Conservation (phyloP, 1,140 invertebrate species). For the Caenorhabditis inopinata region DNA sequence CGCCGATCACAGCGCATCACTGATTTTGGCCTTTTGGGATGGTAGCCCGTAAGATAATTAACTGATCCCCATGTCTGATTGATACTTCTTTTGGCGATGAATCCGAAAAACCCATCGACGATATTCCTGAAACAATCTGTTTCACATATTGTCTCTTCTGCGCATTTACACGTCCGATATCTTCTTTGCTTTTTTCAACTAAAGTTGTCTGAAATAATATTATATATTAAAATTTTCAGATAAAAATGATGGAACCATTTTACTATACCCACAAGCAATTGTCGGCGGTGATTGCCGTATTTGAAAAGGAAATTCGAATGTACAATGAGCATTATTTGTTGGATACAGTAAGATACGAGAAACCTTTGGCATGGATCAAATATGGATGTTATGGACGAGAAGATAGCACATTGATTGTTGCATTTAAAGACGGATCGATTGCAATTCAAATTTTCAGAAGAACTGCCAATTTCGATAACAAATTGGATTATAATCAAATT, state of each 20-base stretch:
- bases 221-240: neutral
- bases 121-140: too few species aligned
- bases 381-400: conserved; percentile 42
- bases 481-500: neutral
- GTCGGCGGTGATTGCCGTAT: conserved; percentile 23
- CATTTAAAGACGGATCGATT: neutral
- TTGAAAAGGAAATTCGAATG: conserved; percentile 30
- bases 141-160: too few species aligned
- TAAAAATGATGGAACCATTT: conserved; percentile 36
- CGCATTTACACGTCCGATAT: too few species aligned
- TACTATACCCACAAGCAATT: conserved; percentile 24
- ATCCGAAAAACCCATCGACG: too few species aligned
- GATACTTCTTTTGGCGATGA: too few species aligned
- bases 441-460: neutral
- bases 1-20: too few species aligned
- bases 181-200: too few species aligned
- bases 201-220: too few species aligned
- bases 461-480: neutral
- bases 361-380: conserved; percentile 36
- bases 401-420: conserved; percentile 19
- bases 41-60: too few species aligned
- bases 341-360: neutral
- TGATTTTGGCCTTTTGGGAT: too few species aligned
- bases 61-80: too few species aligned
- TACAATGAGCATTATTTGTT: conserved; percentile 32